phyloP scores from a whole-genome alignment of 2,888 invertebrate genomes.

The Agrochola litura region DNA sequence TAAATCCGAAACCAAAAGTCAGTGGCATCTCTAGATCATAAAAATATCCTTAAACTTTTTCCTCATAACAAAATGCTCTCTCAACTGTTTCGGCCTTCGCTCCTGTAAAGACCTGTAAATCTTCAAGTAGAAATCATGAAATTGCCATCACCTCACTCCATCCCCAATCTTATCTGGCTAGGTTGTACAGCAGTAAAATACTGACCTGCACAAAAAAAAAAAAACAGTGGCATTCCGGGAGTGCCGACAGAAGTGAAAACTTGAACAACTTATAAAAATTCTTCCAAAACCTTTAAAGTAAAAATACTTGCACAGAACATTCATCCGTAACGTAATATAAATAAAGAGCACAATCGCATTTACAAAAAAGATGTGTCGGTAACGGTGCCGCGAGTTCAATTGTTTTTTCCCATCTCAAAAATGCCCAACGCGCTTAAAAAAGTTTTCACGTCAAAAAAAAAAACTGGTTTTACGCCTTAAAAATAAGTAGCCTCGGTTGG shows the following conservation, averaged over 20 bases:
- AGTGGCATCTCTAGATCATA: not conserved
- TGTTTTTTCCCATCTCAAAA: too few species aligned
- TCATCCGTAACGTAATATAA: too few species aligned
- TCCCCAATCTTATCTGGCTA: not conserved
- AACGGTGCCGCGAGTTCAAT: too few species aligned
- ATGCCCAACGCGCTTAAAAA: too few species aligned
- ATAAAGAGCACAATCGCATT: too few species aligned
- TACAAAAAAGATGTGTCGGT: too few species aligned
- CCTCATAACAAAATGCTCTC: not conserved
- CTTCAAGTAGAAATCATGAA: not conserved
- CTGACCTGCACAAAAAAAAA: not conserved
- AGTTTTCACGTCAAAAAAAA: not conserved
- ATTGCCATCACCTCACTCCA: not conserved
- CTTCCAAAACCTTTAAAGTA: too few species aligned
- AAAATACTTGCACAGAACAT: too few species aligned
- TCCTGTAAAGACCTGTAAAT: not conserved
- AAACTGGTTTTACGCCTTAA: not conserved
- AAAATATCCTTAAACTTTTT: not conserved
- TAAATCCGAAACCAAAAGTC: not conserved
- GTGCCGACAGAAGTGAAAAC: too few species aligned
- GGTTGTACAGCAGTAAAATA: not conserved
- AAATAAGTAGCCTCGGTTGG: not conserved
- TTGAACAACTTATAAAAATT: too few species aligned
- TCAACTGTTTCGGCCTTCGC: not conserved
- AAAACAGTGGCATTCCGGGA: too few species aligned